These are phyloP conservation scores for Babylonia areolata DNA, from an alignment of 1,140 invertebrate genomes.

Conservation along the genomic window DNA sequence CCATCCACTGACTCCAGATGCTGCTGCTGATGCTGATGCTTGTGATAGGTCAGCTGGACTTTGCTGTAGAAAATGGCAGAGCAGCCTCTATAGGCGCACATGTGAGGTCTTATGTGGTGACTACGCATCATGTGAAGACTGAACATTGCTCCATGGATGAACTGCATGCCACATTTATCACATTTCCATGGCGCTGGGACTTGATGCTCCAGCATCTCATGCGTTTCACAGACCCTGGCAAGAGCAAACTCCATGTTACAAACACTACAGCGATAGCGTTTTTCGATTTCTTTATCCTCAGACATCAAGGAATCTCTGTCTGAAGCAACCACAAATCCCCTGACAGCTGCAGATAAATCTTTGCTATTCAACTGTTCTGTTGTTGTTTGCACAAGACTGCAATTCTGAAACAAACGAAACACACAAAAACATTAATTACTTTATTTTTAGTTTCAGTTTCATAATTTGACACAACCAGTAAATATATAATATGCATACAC, in stretches of 20 bases:
- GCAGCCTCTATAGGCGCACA: background rate
- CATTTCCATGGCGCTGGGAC: background rate
- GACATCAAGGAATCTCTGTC: background rate
- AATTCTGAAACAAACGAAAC: too few relatives aligned
- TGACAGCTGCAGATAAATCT: background rate
- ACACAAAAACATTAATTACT: too few relatives aligned
- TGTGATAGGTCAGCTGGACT: background rate
- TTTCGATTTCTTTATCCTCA: background rate
- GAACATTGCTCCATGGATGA: background rate
- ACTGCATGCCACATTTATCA: constrained; percentile 4
- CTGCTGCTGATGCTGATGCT: background rate
- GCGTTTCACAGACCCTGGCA: background rate
- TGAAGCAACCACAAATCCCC: background rate
- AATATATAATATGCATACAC: too few relatives aligned
- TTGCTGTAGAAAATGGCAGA: background rate
- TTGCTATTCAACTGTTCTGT: too few relatives aligned
- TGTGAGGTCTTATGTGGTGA: background rate
- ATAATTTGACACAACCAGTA: too few relatives aligned
- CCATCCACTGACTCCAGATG: too few relatives aligned
- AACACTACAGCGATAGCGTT: background rate
- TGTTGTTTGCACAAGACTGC: too few relatives aligned
- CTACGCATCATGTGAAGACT: background rate
- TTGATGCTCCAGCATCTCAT: constrained; percentile 23
- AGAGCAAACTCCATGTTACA: background rate
- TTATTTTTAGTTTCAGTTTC: too few relatives aligned